A percentile compares a stretch with the other conserved stretches of the same genome.
Evolutionary conservation across 2,888 invertebrate species (phyloP).

Genomic region (Euphydryas editha): DNA sequence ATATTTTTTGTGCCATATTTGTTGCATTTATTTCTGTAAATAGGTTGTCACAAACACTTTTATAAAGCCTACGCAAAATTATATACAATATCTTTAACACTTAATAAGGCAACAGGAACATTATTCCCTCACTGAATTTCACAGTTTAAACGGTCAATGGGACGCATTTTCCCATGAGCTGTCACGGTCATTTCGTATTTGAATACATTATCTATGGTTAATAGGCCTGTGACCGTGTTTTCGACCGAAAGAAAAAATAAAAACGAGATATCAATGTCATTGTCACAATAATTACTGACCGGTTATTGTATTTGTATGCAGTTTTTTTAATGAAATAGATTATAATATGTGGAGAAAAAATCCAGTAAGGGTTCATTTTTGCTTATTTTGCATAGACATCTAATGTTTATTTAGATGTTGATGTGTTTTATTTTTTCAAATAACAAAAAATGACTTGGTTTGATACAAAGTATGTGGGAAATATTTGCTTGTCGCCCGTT

Average conservation of each 20-base stretch:
- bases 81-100: too few relatives aligned
- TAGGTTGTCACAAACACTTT: too few relatives aligned
- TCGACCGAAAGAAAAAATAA: not conserved
- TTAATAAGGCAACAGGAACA: not conserved
- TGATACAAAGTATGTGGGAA: not conserved
- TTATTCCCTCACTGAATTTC: slow-evolving; percentile 1
- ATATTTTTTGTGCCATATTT: too few relatives aligned
- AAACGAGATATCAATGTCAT: not conserved
- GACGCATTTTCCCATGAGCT: not conserved
- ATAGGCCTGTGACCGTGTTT: not conserved
- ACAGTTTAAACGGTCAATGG: not conserved
- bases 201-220: not conserved
- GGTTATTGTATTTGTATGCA: too few relatives aligned
- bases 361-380: slow-evolving; percentile 1
- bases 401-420: not conserved
- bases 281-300: not conserved
- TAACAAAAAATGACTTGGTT: not conserved
- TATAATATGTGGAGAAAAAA: not conserved
- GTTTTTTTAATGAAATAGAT: not conserved
- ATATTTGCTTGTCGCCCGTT: not conserved
- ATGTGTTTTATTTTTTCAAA: not conserved
- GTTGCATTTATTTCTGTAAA: too few relatives aligned
- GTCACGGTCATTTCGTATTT: slow-evolving; percentile 1
- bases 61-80: too few relatives aligned
- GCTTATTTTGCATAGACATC: not conserved